Evolutionary conservation across 1,140 invertebrate genomes (phyloP).

Genomic region (Nylanderia fulva): DNA sequence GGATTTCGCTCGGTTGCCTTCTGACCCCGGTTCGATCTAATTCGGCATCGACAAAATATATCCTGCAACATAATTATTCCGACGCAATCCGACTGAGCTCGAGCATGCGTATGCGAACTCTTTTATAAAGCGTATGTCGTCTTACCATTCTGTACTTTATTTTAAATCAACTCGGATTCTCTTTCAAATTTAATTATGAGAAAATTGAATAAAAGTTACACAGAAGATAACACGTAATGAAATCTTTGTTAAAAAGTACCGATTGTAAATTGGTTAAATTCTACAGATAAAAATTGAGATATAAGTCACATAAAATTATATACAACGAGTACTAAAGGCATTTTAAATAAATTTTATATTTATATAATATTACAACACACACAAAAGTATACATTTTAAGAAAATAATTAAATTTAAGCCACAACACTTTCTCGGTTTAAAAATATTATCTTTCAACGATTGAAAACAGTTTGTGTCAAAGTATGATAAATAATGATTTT

Average conservation of each 20-base stretch:
- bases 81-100: background rate
- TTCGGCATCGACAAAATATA: conserved; percentile 40
- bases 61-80: conserved; percentile 10
- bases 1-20: conserved; percentile 42
- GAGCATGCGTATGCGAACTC: background rate
- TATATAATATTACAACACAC: background rate
- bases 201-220: background rate
- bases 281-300: background rate
- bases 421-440: background rate
- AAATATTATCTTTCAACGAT: background rate
- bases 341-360: background rate
- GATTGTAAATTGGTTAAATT: background rate
- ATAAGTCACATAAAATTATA: no score
- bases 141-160: background rate
- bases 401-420: no score
- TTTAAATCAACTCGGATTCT: background rate
- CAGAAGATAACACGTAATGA: background rate
- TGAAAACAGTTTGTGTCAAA: background rate
- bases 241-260: background rate
- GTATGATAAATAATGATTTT: background rate
- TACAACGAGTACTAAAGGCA: no score
- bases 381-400: no score
- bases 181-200: conserved; percentile 3
- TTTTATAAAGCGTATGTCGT: background rate
- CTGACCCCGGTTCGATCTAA: conserved; percentile 39